Base-by-base conservation (phyloP, 1,140 invertebrate species). In the Bombus difficillimus region DNA sequence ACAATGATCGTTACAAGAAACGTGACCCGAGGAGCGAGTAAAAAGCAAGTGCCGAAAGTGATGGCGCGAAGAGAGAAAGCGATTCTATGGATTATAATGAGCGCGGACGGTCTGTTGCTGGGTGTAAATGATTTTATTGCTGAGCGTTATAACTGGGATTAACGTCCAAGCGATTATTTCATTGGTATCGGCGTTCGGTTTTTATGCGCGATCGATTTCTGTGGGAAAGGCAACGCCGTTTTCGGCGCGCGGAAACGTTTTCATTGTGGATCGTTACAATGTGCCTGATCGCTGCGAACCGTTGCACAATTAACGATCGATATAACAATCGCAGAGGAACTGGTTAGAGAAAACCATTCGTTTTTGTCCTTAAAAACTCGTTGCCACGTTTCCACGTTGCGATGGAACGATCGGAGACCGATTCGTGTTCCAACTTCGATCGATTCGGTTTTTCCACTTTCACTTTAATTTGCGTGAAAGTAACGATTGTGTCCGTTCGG, bases 111-210 rank as follows among this genome's bases (percentile, higher is more conserved):
- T 53, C 18, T 53, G 47, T 34, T 28, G 69, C n/a, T 74, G 81
- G 77, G 90, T 91, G 87, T 88, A 91, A 92, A 92, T 90, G 83
- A 91, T 90, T 92, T 91, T 91, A 90, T 83, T 88, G 88, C 86
- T n/a, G 68, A 85, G 75, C 64, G 80, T 86, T 86, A 85, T 80
- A 77, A 64, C 12, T 80, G 41, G 78, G 88, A 91, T 90, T 91
- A 90, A 89, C 84, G 89, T 80, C 73, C 73, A 32, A 34, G 59
- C 72, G 88, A 90, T 91, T 90, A 89, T 90, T 74, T 77, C 72
- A 53, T 53, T 6, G 28, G 10, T 28, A 59, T 59, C 25, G 69
- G 69, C 78, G 62, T 88, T 85, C 39, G 79, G 34, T 82, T 88
- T 90, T 91, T 90, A 90, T 86, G 86, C 86, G 53, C 86, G 80